These are phyloP conservation scores for Petrolisthes cinctipes DNA, from an alignment of 2,888 invertebrate species.

Conservation along the genomic window DNA sequence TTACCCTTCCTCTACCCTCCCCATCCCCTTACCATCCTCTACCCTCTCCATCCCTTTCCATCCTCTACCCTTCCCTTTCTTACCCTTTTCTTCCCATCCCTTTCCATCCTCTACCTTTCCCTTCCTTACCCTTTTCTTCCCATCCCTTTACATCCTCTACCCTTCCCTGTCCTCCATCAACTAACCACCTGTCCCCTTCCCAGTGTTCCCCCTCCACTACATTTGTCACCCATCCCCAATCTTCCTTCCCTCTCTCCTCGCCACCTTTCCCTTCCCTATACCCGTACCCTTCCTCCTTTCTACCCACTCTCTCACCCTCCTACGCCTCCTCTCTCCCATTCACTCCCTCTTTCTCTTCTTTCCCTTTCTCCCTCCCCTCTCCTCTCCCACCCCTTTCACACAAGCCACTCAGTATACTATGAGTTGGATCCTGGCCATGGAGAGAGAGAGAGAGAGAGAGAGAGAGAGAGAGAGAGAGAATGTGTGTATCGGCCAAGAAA, in stretches of 20 bases:
- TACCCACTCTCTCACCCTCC: background rate
- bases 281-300: background rate
- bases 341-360: background rate
- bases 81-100: background rate
- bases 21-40: background rate
- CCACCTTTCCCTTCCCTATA: background rate
- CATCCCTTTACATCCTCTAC: background rate
- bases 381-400: background rate
- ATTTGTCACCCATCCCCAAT: background rate
- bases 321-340: background rate
- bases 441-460: conserved; percentile 8
- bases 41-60: background rate
- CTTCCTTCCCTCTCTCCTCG: background rate
- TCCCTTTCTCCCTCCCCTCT: background rate
- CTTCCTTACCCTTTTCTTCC: background rate
- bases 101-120: background rate
- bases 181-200: background rate
- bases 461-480: conserved; percentile 11
- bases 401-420: too few relatives aligned
- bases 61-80: background rate
- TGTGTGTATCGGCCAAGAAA: background rate
- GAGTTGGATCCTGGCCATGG: background rate
- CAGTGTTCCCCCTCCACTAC: background rate
- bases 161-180: background rate
- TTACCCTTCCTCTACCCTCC: background rate